Conservation (phyloP, 1,140 invertebrate species). For the Pogonognathellus flavescens region DNA sequence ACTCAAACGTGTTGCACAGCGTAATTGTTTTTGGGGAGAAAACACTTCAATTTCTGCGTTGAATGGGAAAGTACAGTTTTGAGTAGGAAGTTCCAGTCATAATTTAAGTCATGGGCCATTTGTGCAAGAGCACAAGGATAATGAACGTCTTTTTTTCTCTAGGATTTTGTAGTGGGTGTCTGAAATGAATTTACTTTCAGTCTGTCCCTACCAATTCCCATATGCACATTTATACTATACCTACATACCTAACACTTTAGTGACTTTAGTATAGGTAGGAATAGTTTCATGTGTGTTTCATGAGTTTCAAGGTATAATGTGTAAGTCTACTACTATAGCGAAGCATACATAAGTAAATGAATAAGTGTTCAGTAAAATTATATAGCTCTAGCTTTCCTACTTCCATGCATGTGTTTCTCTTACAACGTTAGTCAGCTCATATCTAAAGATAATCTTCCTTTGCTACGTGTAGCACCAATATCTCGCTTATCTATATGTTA, state of each 20-base stretch:
- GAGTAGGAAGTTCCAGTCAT: constrained; percentile 8
- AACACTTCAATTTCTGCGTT: background rate
- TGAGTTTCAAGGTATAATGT: too few relatives aligned
- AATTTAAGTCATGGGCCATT: constrained; percentile 51
- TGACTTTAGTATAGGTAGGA: too few relatives aligned
- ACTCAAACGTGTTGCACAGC: background rate
- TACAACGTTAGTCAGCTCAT: background rate
- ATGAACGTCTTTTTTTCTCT: background rate
- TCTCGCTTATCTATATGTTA: too few relatives aligned
- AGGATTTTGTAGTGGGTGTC: background rate
- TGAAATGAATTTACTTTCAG: background rate
- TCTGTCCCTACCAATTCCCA: background rate
- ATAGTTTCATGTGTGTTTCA: too few relatives aligned
- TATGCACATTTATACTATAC: too few relatives aligned
- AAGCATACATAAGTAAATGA: too few relatives aligned
- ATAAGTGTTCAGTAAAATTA: too few relatives aligned
- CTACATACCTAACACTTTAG: too few relatives aligned
- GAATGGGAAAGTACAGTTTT: background rate
- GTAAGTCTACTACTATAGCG: too few relatives aligned
- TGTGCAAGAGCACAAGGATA: constrained; percentile 4
- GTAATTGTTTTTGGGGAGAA: background rate
- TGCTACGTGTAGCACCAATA: too few relatives aligned
- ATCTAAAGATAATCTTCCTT: too few relatives aligned
- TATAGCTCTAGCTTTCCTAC: too few relatives aligned
- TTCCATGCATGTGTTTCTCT: background rate